Base-by-base conservation (phyloP, 2,888 invertebrate genomes). In the Hypena proboscidalis region DNA sequence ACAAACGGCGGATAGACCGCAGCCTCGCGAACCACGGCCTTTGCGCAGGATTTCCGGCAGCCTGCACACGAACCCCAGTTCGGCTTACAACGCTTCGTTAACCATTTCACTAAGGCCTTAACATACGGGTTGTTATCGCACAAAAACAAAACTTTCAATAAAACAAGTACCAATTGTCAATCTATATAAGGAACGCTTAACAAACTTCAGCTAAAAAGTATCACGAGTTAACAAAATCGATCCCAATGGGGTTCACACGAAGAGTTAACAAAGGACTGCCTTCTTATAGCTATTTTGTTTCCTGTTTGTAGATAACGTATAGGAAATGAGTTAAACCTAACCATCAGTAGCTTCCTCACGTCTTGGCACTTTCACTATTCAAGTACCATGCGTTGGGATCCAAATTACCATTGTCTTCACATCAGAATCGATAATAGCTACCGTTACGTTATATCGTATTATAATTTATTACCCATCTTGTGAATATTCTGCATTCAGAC, bases 41-140 rank as follows among this genome's bases (percentile, higher is more conserved):
- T 79, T 74, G 67, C 74, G 74, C 85, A 86, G 87, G 87, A 89
- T 88, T 86, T 89, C 89, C 89, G 89, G 85, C 83, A 85, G 64
- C 74, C 65, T 74, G 76, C 77, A 71, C 80, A 77, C 77, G 75
- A 79, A 74, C 76, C 73, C 70, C 69, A 67, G 50, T 65, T 64
- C 54, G 69, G 58, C 61, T 67, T 68, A 74, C 71, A 70, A 60
- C 62, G 63, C 51, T 65, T 70, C 57, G 69, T 53, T 69, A 61
- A 62, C 39, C 36, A 43, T 55, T 46, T 47, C 41, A 33, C 36
- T 43, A 44, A 32, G 15, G 27, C 26, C 26, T 44, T 49, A 32
- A 40, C 41, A 10, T 42, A 40, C 17, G 9, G 15, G 7, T 25
- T 34, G 26, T 30, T 42, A 9, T 35, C 8, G 10, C 3, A 13